Base-by-base conservation (phyloP, 2,797 vertebrate species). In the Halcyon badia region DNA sequence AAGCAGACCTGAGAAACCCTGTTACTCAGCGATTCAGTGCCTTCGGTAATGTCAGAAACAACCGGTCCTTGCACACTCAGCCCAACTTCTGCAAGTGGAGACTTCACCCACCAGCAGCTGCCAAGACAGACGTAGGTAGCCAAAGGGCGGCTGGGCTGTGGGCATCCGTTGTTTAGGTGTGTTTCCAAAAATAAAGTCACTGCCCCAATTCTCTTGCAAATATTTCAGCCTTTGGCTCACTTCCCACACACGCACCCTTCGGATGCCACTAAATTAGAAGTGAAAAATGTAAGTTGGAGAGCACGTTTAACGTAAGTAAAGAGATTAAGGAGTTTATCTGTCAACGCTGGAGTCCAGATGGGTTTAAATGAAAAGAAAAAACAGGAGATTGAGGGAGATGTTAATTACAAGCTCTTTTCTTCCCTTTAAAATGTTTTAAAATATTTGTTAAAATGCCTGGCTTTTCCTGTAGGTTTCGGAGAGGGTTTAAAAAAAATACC, bases 341-440 rank as follows among this genome's bases (percentile, higher is more conserved):
- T 97, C 97, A 98, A 97, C 97, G 89, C 96, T 49, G 80, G 57
- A 85, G 83, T 86, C 91, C 97, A 98, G 97, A 95, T 97, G 96
- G 81, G 95, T 91, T 95, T 83, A 84, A 96, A 96, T 85, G 77
- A 54, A 54, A 93, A 94, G 64, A 16, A 93, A 96, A 96, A 96
- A 60, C 79, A 94, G 73, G 49, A 88, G 93, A 80, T 42, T 33
- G 51, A 82, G 61, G 78, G 82, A 90, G 75, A 89, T 68, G 83
- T 82, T 97, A 95, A 96, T 96, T 96, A 85, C 44, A 96, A 93
- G 41, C 24, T 68, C 88, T 84, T 94, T 95, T 92, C 76, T 95
- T 93, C 66, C 66, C 39, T 87, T 95, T 93, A 91, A 94, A 96
- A 88, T 71, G 35, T 52, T 94, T 94, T 65, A 76, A 94, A 94